Evolutionary conservation across 2,113 vertebrate genomes (phyloP).

Genomic region (Pomatostomus ruficeps): DNA sequence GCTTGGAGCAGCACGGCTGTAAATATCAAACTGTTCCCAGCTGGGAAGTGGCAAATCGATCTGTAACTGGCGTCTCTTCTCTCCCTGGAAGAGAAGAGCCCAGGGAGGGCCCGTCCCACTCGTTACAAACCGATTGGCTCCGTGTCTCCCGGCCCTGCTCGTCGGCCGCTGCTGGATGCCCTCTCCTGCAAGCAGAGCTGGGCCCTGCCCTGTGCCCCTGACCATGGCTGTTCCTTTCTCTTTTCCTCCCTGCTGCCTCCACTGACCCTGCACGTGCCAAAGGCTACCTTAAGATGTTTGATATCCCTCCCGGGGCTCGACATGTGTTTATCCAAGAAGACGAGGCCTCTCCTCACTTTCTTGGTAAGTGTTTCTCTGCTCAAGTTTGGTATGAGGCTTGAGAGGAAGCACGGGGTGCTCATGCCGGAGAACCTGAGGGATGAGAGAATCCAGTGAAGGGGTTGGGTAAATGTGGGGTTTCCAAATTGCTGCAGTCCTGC

Average conservation of each 20-base stretch:
- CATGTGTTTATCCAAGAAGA: conserved; percentile 97
- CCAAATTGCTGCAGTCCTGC: not conserved
- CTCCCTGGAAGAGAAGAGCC: not conserved
- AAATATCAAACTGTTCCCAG: not conserved
- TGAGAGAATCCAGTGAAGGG: not conserved
- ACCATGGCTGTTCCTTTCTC: conserved; percentile 78
- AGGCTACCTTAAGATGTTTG: conserved; percentile 99
- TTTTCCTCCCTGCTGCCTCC: conserved; percentile 67
- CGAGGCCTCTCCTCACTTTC: conserved; percentile 95
- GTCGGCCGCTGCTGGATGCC: conserved; percentile 53
- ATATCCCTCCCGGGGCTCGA: conserved; percentile 93
- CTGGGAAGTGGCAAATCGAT: not conserved
- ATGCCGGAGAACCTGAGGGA: not conserved
- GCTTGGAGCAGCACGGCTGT: not conserved
- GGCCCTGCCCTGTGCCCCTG: conserved; percentile 45
- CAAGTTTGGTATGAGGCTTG: not conserved
- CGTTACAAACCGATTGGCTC: not conserved
- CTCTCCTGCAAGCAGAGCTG: conserved; percentile 67
- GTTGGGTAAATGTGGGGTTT: rapidly evolving
- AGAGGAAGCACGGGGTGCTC: not conserved
- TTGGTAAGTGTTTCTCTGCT: conserved; percentile 88
- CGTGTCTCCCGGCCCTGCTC: not conserved
- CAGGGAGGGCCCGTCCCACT: not conserved
- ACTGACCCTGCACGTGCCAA: conserved; percentile 73
- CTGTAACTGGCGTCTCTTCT: not conserved